These are phyloP conservation scores for Clinocottus analis DNA, from an alignment of 2,113 vertebrate species.

Conservation along the genomic window DNA sequence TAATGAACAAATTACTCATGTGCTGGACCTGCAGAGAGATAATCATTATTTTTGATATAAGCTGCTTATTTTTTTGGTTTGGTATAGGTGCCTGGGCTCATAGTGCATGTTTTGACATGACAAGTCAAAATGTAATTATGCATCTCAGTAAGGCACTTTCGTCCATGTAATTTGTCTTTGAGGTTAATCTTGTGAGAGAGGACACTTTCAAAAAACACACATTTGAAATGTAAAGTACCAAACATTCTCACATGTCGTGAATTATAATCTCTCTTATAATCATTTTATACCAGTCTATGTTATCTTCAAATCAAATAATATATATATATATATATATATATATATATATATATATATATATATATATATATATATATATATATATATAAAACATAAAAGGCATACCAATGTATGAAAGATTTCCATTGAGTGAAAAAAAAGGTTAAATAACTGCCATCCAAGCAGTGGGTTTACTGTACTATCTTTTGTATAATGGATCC, in stretches of 20 bases:
- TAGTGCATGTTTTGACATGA: background rate
- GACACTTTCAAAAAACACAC: no score
- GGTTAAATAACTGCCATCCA: background rate
- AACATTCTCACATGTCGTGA: no score
- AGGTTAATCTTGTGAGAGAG: no score
- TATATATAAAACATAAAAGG: background rate
- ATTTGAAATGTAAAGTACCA: no score
- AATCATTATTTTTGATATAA: constrained; percentile 24
- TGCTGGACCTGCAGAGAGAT: constrained; percentile 22
- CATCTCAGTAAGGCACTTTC: constrained; percentile 16
- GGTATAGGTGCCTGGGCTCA: background rate
- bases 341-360: no score
- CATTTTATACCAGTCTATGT: no score
- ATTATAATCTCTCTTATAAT: no score
- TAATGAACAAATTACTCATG: constrained; percentile 48
- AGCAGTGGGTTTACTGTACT: background rate
- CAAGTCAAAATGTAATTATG: constrained; percentile 7
- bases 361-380: no score
- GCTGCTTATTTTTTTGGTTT: constrained; percentile 23
- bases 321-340: no score
- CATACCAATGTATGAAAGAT: background rate
- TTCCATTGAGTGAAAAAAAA: background rate
- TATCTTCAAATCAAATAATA: no score
- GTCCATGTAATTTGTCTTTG: background rate
- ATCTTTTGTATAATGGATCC: constrained; percentile 6